Base-by-base conservation (phyloP, 2,888 invertebrate species). In the Rhamphomyia laevipes region DNA sequence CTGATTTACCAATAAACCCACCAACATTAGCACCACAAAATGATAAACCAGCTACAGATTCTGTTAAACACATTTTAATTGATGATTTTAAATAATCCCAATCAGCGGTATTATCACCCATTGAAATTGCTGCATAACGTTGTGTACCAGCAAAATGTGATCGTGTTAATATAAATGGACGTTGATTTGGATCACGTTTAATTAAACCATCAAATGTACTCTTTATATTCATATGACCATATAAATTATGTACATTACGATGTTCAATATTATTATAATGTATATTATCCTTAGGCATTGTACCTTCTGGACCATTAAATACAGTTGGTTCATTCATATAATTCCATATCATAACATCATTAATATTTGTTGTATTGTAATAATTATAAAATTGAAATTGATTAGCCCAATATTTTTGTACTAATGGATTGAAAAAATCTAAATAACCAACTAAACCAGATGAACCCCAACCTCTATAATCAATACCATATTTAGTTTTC, bases 381-480 rank as follows among this genome's bases (percentile, higher is more conserved):
- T 67, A 71, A 47, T 68, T 68, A 10, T 76, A 72, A 41, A 78
- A 63, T 15, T 70, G 65, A 64, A 75, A 82, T 45, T 82, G 76
- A 16, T 79, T 77, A 3, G 84, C 73, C 72, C 87, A 92, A 70
- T 94, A 99, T 45, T 89, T 78, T 16, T 82, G 73, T 0, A 88
- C 88, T 30, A 72, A 81, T 0, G 95, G 94, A 68, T 94, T 84
- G 59, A 92, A 82, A 68, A 95, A 93, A 68, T 99, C 99, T 10
- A 89, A 78, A 74, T 97, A 99, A 27, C 89, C 87, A 0, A 95
- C 90, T 0, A 95, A 78, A 0, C 96, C 96, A 0, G 99, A 99
- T 99, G 99, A 99, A 63, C 99, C 99, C 94, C 96, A 97, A 52
- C 97, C 95, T 73, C 99, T 97, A 66, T 91, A 99, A 57, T 94